Base-by-base conservation (phyloP, 2,888 invertebrate genomes). In the Trisateles emortualis region DNA sequence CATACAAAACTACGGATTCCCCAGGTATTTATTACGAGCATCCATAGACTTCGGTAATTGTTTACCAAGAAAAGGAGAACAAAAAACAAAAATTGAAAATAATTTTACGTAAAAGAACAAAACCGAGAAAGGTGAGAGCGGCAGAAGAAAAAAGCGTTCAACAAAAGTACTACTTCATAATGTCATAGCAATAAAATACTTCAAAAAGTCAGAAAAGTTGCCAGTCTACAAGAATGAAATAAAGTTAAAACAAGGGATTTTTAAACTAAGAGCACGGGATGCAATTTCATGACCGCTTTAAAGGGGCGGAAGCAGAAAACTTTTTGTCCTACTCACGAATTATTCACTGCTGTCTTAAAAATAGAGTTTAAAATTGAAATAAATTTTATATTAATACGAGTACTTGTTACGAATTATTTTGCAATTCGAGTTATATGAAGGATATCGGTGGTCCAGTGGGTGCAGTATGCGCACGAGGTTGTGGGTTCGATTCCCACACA, bases 271-370 rank as follows among this genome's bases (percentile, higher is more conserved):
- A 52, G 48, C 19, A 41, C 52, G 49, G 36, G 46, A 43, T 16
- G 52, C 26, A 55, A 62, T 65, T 52, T 45, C 44, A 39, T 35
- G 22, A 30, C 14, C 38, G 24, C 35, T 17, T 63, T 64, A 59
- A 66, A 66, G 55, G 43, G 38, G 35, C 36, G 36, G 14, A 49
- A 47, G n/a, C 30, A 13, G 41, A 16, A 49, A 55, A 50, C 49
- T 61, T 57, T 54, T 52, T 49, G 42, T 24, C 44, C 24, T 32
- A 32, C 19, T 26, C 33, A 43, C 30, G 41, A 61, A 59, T 52
- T 45, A 32, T 24, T 35, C 33, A 16, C 40, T 38, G n/a, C 40
- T 38, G n/a, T 43, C 53, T 41, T 14, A 52, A 46, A 42, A 36
- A 45, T 26, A 57, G 32, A 13, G 29, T 5, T 48, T 5, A 8